Evolutionary conservation across 1,140 invertebrate species (phyloP), one percentile per base, ranked within the genome.

Genomic region (Bombus turneri): DNA sequence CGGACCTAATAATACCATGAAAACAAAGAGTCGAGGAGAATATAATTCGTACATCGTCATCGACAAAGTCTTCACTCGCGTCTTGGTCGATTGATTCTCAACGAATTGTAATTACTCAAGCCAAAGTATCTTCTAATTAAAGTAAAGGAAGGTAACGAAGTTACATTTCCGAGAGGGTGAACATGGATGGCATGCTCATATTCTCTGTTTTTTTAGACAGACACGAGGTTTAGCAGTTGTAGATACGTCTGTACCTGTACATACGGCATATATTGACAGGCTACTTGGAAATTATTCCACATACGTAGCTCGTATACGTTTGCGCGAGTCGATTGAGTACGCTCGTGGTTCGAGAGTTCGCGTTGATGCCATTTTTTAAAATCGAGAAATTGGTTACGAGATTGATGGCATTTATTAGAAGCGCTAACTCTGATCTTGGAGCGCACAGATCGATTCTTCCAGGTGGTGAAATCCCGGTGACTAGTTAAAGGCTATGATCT

Each of bases 401-500:
- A 1, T 10, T 28, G 1, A 39, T 69, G 22, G 1, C 18, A 18
- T 68, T 68, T 3, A 10, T 37, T 53, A 28, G 28, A 5, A 41
- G 8, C 22, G 15, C 6, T 41, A 68, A 80, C 41, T 71, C 57
- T 89, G 34, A 31, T 31, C 39, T 37, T 28, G 34, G 28, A 18
- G 25, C 39, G 34, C 43, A 6, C 12, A n/a, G 31, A 76, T 80
- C 66, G 66, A 86, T 15, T 28, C 15, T 31, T 66, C 41, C 39
- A 57, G 18, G 59, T 71, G 75, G 57, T 81, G 68, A 71, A 62
- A 13, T 79, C 69, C 80, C 81, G 68, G 71, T 87, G 77, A 84
- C 73, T 89, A 82, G 87, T 81, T 82, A 91, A 91, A 74, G 89
- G 91, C 89, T 92, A 91, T 91, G 91, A 92, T 86, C 15, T 83